Conservation (phyloP, 2,797 vertebrate species). For the Cossypha caffra region DNA sequence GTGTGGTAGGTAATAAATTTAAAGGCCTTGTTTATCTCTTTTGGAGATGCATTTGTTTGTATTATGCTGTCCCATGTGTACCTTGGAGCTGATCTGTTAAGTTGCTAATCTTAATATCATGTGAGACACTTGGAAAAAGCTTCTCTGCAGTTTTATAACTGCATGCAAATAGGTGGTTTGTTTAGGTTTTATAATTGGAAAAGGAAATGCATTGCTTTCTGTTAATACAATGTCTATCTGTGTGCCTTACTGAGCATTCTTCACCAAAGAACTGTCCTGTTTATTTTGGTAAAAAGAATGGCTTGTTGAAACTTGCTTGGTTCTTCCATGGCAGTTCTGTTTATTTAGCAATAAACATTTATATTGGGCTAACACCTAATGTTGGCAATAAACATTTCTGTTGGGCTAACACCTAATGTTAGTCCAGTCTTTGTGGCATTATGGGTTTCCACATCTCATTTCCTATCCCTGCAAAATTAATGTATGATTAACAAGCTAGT, state of each 20-base stretch:
- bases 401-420: not conserved
- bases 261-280: not conserved
- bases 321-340: not conserved
- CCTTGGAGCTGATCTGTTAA: not conserved
- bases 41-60: not conserved
- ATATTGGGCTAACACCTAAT: not conserved
- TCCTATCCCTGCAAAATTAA: not conserved
- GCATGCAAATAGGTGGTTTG: not conserved
- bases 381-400: not conserved
- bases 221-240: fast-evolving
- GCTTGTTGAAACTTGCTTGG: not conserved
- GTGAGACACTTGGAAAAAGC: not conserved
- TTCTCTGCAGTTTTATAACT: not conserved
- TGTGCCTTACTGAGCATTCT: not conserved
- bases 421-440: not conserved
- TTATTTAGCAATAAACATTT: not conserved
- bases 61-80: not conserved
- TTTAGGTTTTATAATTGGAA: not conserved
- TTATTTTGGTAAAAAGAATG: not conserved
- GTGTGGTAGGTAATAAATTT: not conserved
- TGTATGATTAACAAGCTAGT: not conserved
- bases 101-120: not conserved
- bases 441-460: not conserved
- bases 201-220: not conserved
- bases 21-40: not conserved